Evolutionary conservation across 2,113 vertebrate species (phyloP).

Genomic region (Antennarius striatus): DNA sequence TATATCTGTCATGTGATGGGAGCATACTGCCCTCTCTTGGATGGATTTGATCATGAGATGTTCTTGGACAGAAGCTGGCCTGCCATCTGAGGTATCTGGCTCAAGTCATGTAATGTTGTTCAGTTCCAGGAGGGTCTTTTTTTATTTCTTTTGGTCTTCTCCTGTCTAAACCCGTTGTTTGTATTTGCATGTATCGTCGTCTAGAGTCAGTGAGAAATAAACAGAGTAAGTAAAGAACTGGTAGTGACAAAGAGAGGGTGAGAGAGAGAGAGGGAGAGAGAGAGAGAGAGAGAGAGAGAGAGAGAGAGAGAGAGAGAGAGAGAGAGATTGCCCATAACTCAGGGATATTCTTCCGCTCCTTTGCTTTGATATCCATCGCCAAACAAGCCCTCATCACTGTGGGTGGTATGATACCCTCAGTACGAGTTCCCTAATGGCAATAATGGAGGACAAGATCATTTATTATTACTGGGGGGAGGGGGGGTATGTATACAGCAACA

Average conservation of each 20-base stretch:
- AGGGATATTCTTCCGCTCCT: constrained; percentile 54
- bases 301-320: constrained; percentile 1
- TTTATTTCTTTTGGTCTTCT: constrained; percentile 22
- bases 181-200: constrained; percentile 33
- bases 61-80: constrained; percentile 13
- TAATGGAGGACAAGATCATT: constrained; percentile 79
- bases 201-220: not conserved
- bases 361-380: constrained; percentile 44
- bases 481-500: constrained; percentile 75
- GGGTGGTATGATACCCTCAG: constrained; percentile 68
- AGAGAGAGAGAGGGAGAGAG: not conserved
- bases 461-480: constrained; percentile 68
- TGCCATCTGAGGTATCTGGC: constrained; percentile 49
- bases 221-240: constrained; percentile 3
- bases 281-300: not conserved
- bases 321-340: constrained; percentile 36
- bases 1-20: constrained; percentile 32
- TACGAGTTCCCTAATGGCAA: constrained; percentile 74
- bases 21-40: constrained; percentile 79
- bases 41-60: not conserved
- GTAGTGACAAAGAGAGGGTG: constrained; percentile 3
- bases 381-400: constrained; percentile 67
- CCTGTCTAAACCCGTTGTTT: constrained; percentile 30
- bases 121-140: constrained; percentile 28
- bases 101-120: constrained; percentile 44